These are phyloP conservation scores for Cyclargus thomasi DNA, from an alignment of 1,140 invertebrate species.

Conservation along the genomic window DNA sequence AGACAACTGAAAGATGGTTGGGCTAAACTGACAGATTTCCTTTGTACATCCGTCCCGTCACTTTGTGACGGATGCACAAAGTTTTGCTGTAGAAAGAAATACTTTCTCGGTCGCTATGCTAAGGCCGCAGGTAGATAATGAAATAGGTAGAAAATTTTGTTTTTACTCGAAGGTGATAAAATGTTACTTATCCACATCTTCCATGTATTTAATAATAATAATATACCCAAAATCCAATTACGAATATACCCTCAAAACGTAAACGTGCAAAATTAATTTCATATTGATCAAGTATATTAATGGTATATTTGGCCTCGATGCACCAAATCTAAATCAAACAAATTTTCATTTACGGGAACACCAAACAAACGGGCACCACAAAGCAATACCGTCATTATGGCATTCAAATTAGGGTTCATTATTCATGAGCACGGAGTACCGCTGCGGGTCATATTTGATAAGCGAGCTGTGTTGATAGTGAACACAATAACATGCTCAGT, in stretches of 20 bases:
- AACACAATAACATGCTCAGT: background rate
- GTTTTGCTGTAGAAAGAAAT: too few relatives aligned
- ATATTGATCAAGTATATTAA: background rate
- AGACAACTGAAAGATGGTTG: too few relatives aligned
- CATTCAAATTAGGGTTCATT: slow-evolving; percentile 28
- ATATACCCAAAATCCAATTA: too few relatives aligned
- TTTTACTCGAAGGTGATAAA: too few relatives aligned
- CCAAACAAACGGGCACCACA: slow-evolving; percentile 25
- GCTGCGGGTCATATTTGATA: slow-evolving; percentile 25
- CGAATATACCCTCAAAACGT: background rate
- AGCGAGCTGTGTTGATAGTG: background rate
- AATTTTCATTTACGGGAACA: slow-evolving; percentile 11
- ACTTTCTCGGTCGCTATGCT: too few relatives aligned
- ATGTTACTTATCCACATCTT: too few relatives aligned
- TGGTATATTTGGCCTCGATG: background rate
- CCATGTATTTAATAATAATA: too few relatives aligned
- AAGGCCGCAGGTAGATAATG: too few relatives aligned
- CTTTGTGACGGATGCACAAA: too few relatives aligned
- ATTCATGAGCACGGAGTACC: slow-evolving; percentile 27
- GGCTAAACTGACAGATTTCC: too few relatives aligned
- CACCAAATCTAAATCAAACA: slow-evolving; percentile 4
- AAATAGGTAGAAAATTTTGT: too few relatives aligned
- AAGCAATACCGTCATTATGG: slow-evolving; percentile 25
- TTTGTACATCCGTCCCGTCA: too few relatives aligned
- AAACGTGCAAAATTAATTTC: background rate